These are phyloP conservation scores for Chymomyza fuscimana DNA, from an alignment of 2,888 invertebrate genomes.

Conservation along the genomic window DNA sequence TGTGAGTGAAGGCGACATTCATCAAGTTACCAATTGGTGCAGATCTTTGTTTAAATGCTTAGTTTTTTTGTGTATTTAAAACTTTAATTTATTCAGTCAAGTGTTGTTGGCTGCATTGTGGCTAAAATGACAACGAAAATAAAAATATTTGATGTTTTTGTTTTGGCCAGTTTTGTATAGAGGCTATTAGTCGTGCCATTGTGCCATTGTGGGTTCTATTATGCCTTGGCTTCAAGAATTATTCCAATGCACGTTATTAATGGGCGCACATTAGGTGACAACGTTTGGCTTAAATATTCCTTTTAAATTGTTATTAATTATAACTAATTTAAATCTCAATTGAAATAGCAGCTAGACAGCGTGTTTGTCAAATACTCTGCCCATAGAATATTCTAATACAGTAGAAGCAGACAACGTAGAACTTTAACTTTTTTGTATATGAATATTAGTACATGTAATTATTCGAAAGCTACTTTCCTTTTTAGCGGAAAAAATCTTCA, in stretches of 20 bases:
- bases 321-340: slow-evolving; percentile 50
- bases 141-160: not conserved
- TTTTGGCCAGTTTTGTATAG: slow-evolving; percentile 27
- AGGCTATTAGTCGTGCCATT: slow-evolving; percentile 15
- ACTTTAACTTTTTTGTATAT: not conserved
- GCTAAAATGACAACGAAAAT: not conserved
- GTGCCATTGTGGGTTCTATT: slow-evolving; percentile 13
- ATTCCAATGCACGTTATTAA: slow-evolving; percentile 43
- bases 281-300: slow-evolving; percentile 53
- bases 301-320: slow-evolving; percentile 45
- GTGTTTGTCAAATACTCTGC: slow-evolving; percentile 18
- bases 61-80: not conserved
- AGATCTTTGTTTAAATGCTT: not conserved
- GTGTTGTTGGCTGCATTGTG: not conserved
- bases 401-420: not conserved
- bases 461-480: no score
- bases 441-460: no score
- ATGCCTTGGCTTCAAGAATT: slow-evolving; percentile 22
- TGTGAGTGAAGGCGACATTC: not conserved
- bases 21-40: not conserved
- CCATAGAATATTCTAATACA: slow-evolving; percentile 36
- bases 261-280: slow-evolving; percentile 56
- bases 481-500: no score
- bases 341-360: slow-evolving; percentile 12
- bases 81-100: not conserved